Evolutionary conservation across 2,888 invertebrate genomes (phyloP).

Genomic region (Phyllotreta striolata): DNA sequence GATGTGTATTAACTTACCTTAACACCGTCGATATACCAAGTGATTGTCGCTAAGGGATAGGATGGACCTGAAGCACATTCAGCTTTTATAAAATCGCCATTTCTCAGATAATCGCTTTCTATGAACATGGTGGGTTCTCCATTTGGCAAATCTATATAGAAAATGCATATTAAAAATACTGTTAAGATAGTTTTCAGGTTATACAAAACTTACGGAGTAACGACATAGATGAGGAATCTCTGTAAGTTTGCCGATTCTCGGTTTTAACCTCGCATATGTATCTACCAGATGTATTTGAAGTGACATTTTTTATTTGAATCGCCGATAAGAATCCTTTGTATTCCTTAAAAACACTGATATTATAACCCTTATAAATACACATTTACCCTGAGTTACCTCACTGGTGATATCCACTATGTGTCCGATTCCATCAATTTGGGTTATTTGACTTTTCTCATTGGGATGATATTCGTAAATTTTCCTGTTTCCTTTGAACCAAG

Average conservation of each 20-base stretch:
- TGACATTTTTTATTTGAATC: not conserved
- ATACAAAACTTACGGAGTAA: no score
- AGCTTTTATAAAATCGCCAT: not conserved
- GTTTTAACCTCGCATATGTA: not conserved
- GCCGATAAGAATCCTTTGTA: constrained; percentile 1
- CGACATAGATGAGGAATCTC: no score
- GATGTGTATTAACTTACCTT: not conserved
- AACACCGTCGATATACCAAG: not conserved
- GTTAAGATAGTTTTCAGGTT: no score
- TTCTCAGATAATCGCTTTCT: not conserved
- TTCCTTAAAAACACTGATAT: not conserved
- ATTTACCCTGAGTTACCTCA: no score
- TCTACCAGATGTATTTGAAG: not conserved
- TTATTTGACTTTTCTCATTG: not conserved
- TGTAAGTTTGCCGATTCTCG: no score
- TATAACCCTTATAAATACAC: not conserved
- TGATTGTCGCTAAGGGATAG: not conserved
- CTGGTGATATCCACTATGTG: no score
- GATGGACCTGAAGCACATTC: constrained; percentile 1
- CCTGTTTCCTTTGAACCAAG: constrained; percentile 1
- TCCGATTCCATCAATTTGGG: not conserved
- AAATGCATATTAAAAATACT: not conserved
- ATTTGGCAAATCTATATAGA: not conserved
- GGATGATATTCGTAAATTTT: constrained; percentile 5
- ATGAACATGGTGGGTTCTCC: not conserved